Percentiles rank a stretch among this genome's conserved stretches.
Evolutionary conservation across 1,140 invertebrate species (phyloP).

Genomic region (Zaprionus tsacasi): DNA sequence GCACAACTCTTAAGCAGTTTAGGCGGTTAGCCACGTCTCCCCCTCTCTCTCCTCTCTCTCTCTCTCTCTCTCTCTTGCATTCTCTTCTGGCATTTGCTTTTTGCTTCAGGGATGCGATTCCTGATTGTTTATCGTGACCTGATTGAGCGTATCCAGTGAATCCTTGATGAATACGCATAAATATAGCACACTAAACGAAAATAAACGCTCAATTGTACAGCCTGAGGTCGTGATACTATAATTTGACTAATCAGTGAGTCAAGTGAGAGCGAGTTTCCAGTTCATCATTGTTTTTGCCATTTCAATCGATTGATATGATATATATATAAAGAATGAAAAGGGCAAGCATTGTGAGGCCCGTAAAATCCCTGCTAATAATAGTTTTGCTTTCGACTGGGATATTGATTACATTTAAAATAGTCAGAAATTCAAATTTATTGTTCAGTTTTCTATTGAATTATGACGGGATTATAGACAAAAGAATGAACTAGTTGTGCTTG

Average conservation of each 20-base stretch:
- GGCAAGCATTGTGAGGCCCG: background rate
- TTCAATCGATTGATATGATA: background rate
- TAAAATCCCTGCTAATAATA: background rate
- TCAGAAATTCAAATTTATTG: no score
- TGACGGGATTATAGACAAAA: no score
- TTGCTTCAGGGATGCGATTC: slow-evolving; percentile 26
- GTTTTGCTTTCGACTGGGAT: background rate
- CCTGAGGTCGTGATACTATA: slow-evolving; percentile 24
- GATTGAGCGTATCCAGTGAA: slow-evolving; percentile 57
- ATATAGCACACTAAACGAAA: slow-evolving; percentile 25
- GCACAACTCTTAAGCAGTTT: slow-evolving; percentile 42
- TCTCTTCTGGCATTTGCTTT: slow-evolving; percentile 25
- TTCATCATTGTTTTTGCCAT: background rate
- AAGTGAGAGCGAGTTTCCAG: background rate
- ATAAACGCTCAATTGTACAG: slow-evolving; percentile 23
- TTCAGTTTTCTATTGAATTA: no score
- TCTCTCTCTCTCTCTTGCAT: background rate
- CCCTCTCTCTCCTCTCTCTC: background rate
- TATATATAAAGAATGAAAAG: background rate
- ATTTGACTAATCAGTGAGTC: slow-evolving; percentile 35
- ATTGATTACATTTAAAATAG: no score
- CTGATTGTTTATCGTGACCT: slow-evolving; percentile 69
- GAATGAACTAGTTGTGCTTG: no score
- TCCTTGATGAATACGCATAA: slow-evolving; percentile 19
- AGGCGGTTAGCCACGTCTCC: slow-evolving; percentile 1